Evolutionary conservation across 2,888 invertebrate genomes (phyloP), one percentile per base, ranked within the genome.

Genomic region (Tinea pellionella): DNA sequence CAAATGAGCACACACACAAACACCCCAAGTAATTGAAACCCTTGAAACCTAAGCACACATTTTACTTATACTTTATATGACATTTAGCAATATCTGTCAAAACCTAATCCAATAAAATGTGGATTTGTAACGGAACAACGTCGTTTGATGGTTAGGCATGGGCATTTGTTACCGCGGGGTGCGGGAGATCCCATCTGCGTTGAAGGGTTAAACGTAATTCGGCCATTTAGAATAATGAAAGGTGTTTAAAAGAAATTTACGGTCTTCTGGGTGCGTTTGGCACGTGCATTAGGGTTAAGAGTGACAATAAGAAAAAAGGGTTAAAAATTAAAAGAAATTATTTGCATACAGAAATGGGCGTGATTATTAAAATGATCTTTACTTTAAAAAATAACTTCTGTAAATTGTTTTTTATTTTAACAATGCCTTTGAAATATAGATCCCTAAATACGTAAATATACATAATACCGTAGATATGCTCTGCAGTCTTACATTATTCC

Each of bases 161-260:
- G 57, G 3, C 57, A 57, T 32, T 66, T 62, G 65, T 76, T 85
- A 83, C 84, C 83, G 84, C 84, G 55, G 29, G 69, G 68, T 64
- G 66, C 76, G 73, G 80, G 78, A 75, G 77, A 78, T 75, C 78
- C 84, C 85, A 84, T 82, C 84, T 85, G 84, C 74, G 69, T 69
- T 74, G 84, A 75, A 85, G 85, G 86, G 85, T 86, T 86, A 86
- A 82, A 80, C 83, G 81, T 85, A 87, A 85, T 85, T 85, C 73
- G 78, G 78, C 78, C 74, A 78, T 83, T 80, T 78, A 78, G 72
- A 79, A 80, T 82, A 82, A 84, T 79, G 81, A 79, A 78, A 74
- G 72, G 74, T 75, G 74, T 77, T 78, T 80, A 78, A 80, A 81
- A 79, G 79, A 80, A 82, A 80, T 81, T 80, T 79, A 76, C 74